Percentiles rank a stretch among this genome's conserved stretches.
Conservation (phyloP, 2,113 vertebrate genomes). For the Zeus faber region DNA sequence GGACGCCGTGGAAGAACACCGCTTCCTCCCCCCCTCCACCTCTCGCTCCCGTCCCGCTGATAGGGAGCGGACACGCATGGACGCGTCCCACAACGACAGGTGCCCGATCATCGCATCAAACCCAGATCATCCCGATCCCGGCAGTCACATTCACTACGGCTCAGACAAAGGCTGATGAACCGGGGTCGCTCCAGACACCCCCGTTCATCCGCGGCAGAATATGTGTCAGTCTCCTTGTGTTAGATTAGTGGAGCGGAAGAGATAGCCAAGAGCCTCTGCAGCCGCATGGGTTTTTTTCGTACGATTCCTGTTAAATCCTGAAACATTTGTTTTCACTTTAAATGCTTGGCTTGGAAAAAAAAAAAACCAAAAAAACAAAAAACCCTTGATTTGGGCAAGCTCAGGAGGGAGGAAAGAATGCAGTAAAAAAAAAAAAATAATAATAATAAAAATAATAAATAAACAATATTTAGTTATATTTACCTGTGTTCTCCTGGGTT, state of each 20-base stretch:
- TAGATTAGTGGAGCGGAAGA: conserved; percentile 37
- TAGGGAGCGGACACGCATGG: conserved; percentile 37
- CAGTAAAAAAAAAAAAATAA: neutral
- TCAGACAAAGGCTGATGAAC: conserved; percentile 61
- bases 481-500: conserved; percentile 90
- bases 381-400: neutral
- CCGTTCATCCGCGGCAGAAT: conserved; percentile 42
- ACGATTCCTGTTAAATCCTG: neutral
- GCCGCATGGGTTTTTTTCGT: neutral
- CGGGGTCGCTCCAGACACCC: conserved; percentile 39
- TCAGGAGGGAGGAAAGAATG: neutral
- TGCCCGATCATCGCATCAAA: conserved; percentile 30
- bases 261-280: conserved; percentile 23
- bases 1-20: neutral
- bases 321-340: no score
- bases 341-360: no score
- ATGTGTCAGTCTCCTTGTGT: conserved; percentile 58
- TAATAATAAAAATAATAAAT: neutral
- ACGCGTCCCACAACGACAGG: conserved; percentile 45
- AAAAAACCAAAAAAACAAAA: no score
- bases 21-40: conserved; percentile 27
- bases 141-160: conserved; percentile 60
- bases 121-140: conserved; percentile 48
- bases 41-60: conserved; percentile 11
- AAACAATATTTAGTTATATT: conserved; percentile 43